These are phyloP conservation scores for Melieria crassipennis DNA, from an alignment of 2,888 invertebrate genomes.

Conservation along the genomic window DNA sequence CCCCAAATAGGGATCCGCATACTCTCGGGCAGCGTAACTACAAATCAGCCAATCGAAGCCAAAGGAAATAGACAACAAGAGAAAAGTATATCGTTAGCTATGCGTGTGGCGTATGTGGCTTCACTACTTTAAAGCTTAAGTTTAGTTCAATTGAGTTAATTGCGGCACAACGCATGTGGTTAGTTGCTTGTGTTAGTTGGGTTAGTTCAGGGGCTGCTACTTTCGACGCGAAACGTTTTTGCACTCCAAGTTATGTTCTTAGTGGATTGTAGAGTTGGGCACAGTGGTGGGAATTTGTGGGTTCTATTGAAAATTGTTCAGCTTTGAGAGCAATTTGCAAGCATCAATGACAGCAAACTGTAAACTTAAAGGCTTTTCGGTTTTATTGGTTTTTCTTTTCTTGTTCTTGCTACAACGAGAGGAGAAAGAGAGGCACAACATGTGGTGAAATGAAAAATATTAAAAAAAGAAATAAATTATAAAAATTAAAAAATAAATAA, in stretches of 20 bases:
- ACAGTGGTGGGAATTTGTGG: not conserved
- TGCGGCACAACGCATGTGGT: not conserved
- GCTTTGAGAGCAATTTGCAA: conserved; percentile 52
- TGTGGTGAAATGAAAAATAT: conserved; percentile 34
- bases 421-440: conserved; percentile 13
- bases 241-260: not conserved
- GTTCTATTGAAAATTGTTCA: conserved; percentile 54
- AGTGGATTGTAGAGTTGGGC: not conserved
- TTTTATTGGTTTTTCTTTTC: conserved; percentile 50
- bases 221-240: too few relatives aligned
- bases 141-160: too few relatives aligned
- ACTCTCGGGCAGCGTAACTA: conserved; percentile 90
- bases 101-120: too few relatives aligned
- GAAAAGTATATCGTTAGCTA: too few relatives aligned
- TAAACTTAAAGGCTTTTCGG: conserved; percentile 47
- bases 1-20: conserved; percentile 92
- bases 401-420: conserved; percentile 43
- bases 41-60: not conserved
- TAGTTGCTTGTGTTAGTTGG: conserved; percentile 10
- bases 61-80: too few relatives aligned
- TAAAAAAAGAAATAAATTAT: conserved; percentile 7
- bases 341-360: conserved; percentile 50
- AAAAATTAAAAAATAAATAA: conserved; percentile 31
- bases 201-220: too few relatives aligned
- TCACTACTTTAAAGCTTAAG: too few relatives aligned